Conservation (phyloP, 2,888 invertebrate species). For the Aromia moschata region DNA sequence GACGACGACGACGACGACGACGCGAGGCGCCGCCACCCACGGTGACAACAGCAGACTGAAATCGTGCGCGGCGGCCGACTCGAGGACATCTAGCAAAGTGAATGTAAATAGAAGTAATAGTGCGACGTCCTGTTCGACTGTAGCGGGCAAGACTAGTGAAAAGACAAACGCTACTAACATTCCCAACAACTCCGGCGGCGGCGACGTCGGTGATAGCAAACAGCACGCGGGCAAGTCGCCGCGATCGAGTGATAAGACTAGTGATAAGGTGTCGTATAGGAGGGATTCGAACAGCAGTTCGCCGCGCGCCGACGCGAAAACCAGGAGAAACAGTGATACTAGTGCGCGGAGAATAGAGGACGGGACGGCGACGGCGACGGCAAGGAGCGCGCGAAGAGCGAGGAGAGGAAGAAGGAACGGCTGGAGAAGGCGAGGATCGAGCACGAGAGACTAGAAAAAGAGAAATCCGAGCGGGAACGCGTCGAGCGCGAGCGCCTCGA, state of each 20-base stretch:
- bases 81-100: slow-evolving; percentile 59
- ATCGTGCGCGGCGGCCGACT: slow-evolving; percentile 54
- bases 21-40: slow-evolving; percentile 50
- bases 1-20: slow-evolving; percentile 51
- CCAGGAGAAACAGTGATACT: slow-evolving; percentile 56
- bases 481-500: slow-evolving; percentile 57
- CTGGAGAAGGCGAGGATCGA: slow-evolving; percentile 60
- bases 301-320: slow-evolving; percentile 51
- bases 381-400: slow-evolving; percentile 57
- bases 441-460: slow-evolving; percentile 54
- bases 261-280: slow-evolving; percentile 51
- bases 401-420: slow-evolving; percentile 58
- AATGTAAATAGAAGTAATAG: slow-evolving; percentile 60
- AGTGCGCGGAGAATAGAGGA: slow-evolving; percentile 52
- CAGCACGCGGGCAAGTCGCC: slow-evolving; percentile 36
- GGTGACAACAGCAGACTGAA: slow-evolving; percentile 60
- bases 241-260: slow-evolving; percentile 51
- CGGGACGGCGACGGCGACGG: slow-evolving; percentile 51
- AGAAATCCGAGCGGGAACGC: slow-evolving; percentile 55
- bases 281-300: slow-evolving; percentile 48
- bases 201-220: slow-evolving; percentile 31
- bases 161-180: slow-evolving; percentile 48
- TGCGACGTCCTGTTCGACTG: slow-evolving; percentile 50
- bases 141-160: slow-evolving; percentile 44
- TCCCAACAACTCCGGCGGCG: slow-evolving; percentile 47